These are phyloP conservation scores for Liodrosophila aerea DNA, from an alignment of 2,888 invertebrate species.

Conservation along the genomic window DNA sequence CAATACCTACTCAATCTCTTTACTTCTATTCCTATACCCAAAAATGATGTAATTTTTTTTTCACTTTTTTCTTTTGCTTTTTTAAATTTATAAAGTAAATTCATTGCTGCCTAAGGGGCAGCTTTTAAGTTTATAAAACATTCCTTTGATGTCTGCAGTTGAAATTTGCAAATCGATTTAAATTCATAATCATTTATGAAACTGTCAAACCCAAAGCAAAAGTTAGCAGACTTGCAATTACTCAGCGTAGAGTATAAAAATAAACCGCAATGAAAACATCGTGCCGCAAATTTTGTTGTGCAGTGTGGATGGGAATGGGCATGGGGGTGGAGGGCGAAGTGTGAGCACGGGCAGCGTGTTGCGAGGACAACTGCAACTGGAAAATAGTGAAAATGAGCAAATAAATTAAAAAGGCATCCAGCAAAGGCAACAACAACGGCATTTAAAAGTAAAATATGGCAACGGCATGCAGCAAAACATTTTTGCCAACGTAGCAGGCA, in stretches of 20 bases:
- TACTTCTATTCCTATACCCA: no score
- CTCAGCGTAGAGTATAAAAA: constrained; percentile 37
- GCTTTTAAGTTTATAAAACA: no score
- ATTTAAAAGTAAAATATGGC: constrained; percentile 78
- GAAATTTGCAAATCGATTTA: background rate
- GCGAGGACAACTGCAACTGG: constrained; percentile 50
- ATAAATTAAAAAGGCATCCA: constrained; percentile 69
- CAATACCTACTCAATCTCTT: no score
- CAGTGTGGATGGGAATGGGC: constrained; percentile 1
- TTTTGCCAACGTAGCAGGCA: constrained; percentile 66
- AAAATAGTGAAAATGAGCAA: constrained; percentile 75
- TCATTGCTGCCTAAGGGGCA: no score
- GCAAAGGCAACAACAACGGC: constrained; percentile 40
- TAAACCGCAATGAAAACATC: constrained; percentile 54
- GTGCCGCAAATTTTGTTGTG: constrained; percentile 34
- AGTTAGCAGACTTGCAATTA: background rate
- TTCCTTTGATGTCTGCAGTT: background rate
- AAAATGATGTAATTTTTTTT: no score
- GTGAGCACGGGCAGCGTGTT: constrained; percentile 15
- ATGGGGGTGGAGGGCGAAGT: background rate
- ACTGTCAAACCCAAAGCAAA: background rate
- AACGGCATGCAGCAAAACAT: constrained; percentile 71
- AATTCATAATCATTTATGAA: background rate
- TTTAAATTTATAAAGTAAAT: no score
- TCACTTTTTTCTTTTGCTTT: no score